Evolutionary conservation across 2,797 vertebrate species (phyloP).

Genomic region (Hozukius guyotensis): DNA sequence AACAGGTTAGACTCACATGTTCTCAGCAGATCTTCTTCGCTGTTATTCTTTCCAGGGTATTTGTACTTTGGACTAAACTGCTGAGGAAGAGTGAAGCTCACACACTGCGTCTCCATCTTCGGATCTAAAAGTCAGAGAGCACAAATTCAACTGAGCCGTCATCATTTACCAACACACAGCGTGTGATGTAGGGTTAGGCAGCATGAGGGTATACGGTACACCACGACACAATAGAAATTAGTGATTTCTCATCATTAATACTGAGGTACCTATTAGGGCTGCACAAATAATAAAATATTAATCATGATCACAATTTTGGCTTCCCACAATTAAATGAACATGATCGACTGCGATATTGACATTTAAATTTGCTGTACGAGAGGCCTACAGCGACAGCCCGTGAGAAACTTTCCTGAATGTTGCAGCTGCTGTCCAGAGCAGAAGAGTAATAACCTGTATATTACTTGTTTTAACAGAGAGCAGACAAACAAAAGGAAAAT

Average conservation of each 20-base stretch:
- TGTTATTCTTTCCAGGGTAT: slow-evolving; percentile 81
- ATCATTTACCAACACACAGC: neutral
- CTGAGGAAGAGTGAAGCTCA: slow-evolving; percentile 90
- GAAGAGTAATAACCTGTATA: too few relatives aligned
- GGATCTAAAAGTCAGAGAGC: slow-evolving; percentile 64
- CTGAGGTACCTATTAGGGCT: neutral
- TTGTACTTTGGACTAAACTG: slow-evolving; percentile 90
- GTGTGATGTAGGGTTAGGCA: neutral
- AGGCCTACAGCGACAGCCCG: too few relatives aligned
- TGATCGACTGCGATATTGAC: too few relatives aligned
- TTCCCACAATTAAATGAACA: too few relatives aligned
- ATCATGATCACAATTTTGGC: accelerated
- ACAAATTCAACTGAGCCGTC: neutral
- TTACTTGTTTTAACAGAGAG: too few relatives aligned
- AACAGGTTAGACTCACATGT: slow-evolving; percentile 88
- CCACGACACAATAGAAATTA: neutral
- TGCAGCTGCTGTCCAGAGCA: too few relatives aligned
- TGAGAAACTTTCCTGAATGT: too few relatives aligned
- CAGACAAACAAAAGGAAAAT: too few relatives aligned
- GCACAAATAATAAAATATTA: accelerated
- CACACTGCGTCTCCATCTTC: slow-evolving; percentile 85
- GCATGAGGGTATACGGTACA: neutral
- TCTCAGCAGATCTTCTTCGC: slow-evolving; percentile 88
- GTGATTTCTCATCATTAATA: neutral
- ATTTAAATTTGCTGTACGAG: too few relatives aligned